Evolutionary conservation across 2,113 vertebrate species (phyloP), one percentile per base, ranked within the genome.

Genomic region (Phoxinus phoxinus): DNA sequence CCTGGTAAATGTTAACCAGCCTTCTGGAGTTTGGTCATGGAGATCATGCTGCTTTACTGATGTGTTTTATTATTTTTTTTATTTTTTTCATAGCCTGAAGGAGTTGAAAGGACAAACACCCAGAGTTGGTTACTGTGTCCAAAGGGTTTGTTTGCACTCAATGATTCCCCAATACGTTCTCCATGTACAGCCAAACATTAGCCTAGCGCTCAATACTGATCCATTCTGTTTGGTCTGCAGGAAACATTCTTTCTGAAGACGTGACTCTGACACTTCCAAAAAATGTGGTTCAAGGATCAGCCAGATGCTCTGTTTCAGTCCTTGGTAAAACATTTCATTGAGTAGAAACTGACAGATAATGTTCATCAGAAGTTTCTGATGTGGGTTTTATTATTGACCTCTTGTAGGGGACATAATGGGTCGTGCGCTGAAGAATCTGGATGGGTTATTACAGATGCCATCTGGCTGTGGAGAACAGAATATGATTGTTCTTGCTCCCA

Each of bases 401-500:
- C 7, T 25, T 87, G 17, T 92, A 98, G 97, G 97, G 48, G 96
- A 98, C 61, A 92, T 97, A 81, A 69, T 98, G 89, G 95, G 96
- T 9, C 93, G 95, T 75, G 96, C 94, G 23, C 90, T 97, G 90
- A 88, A 93, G 85, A 96, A 97, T 89, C 92, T 95, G 82, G 91
- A 95, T 4, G 90, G 91, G 10, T 94, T 98, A 80, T 93, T 97
- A 37, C 77, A 32, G 87, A 96, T 98, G 96, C 96, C 96, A 0
- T 95, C 93, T 69, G 96, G 96, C 74, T 97, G 96, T 87, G 97
- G 97, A 6, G 97, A 98, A 86, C 96, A 97, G 92, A 98, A 98
- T 85, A 94, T 95, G 95, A 94, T 94, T 15, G 95, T 95, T 6
- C 95, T 98, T 80, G 94, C 96, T n/a, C n/a, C n/a, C n/a, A n/a